These are phyloP conservation scores for Enhydra lutris DNA, from an alignment of 2,113 vertebrate genomes.

Conservation along the genomic window DNA sequence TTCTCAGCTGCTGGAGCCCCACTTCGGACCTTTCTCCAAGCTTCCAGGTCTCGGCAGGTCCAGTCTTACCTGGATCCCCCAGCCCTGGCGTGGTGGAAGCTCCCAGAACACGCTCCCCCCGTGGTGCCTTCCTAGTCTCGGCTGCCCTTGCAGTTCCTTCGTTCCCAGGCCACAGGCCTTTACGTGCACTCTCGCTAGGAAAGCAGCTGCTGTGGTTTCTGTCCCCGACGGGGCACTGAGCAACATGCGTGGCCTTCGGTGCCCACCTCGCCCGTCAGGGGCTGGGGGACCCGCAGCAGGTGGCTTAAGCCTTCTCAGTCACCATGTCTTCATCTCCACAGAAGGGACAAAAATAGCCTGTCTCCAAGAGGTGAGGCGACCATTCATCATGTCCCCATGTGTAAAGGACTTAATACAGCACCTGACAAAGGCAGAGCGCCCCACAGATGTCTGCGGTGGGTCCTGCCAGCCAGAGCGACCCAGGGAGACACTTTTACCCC, in stretches of 20 bases:
- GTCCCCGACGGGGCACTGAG: background rate
- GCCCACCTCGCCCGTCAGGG: rapidly evolving
- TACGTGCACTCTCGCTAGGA: background rate
- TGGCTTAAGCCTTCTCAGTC: background rate
- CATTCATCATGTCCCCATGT: rapidly evolving
- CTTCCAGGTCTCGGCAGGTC: background rate
- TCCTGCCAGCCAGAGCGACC: background rate
- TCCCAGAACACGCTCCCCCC: background rate
- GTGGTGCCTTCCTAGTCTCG: too few relatives aligned
- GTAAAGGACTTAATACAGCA: rapidly evolving
- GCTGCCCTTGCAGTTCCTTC: too few relatives aligned
- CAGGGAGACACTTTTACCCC: rapidly evolving
- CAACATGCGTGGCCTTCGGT: background rate
- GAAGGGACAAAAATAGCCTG: background rate
- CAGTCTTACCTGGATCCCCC: too few relatives aligned
- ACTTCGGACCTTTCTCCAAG: background rate
- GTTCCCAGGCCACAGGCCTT: background rate
- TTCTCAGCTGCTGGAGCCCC: rapidly evolving
- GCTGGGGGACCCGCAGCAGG: rapidly evolving
- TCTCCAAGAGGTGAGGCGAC: background rate
- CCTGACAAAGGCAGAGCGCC: background rate
- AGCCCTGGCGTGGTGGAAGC: rapidly evolving
- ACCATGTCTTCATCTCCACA: background rate
- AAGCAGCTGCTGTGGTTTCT: background rate
- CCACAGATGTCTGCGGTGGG: rapidly evolving